Percentiles rank a stretch among this genome's conserved stretches.
These are phyloP conservation scores for Pseudococcus viburni DNA, from an alignment of 2,888 invertebrate genomes.

Conservation along the genomic window DNA sequence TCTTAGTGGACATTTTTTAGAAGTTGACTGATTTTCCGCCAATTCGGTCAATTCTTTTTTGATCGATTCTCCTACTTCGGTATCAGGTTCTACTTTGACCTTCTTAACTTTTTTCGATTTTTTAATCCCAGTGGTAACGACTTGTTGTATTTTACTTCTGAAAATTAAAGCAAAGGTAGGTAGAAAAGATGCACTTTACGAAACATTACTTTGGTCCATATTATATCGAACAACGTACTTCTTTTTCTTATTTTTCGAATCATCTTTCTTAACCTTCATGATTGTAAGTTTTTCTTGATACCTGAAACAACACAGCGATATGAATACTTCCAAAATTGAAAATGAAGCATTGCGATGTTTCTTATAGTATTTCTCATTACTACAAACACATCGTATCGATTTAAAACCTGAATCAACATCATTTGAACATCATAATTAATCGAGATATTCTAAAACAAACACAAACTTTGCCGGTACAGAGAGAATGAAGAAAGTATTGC, in stretches of 20 bases:
- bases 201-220: background rate
- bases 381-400: background rate
- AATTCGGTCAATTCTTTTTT: constrained; percentile 48
- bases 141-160: constrained; percentile 30
- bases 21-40: background rate
- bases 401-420: background rate
- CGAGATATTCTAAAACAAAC: background rate
- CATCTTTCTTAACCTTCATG: constrained; percentile 41
- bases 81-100: constrained; percentile 42
- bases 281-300: background rate
- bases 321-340: background rate
- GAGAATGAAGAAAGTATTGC: background rate
- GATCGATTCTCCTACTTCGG: constrained; percentile 14
- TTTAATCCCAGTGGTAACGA: background rate
- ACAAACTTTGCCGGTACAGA: background rate
- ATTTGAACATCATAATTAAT: background rate
- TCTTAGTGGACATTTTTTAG: background rate
- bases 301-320: background rate
- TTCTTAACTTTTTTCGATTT: constrained; percentile 43
- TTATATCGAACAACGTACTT: background rate
- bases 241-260: constrained; percentile 49
- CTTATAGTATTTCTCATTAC: background rate
- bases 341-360: background rate
- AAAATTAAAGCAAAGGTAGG: background rate
- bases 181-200: background rate